Base-by-base conservation (phyloP, 2,888 invertebrate genomes). In the Amphipyra berbera region DNA sequence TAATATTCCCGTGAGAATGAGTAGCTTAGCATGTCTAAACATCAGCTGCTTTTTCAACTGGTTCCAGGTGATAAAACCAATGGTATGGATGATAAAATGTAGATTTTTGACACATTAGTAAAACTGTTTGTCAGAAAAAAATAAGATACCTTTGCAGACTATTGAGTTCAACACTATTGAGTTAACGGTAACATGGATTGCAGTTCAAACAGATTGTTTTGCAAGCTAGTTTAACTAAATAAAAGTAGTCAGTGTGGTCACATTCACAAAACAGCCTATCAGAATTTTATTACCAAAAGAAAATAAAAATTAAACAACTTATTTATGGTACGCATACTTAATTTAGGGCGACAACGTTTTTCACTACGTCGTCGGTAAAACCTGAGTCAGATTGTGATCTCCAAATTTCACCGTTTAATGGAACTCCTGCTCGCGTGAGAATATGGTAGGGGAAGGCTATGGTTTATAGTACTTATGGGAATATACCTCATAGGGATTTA, bases 331-430 rank as follows among this genome's bases (percentile, higher is more conserved):
- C 76, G 79, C 73, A 52, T 56, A 33, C 47, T 44, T 47, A 54
- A 59, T 53, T 55, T 52, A 37, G 41, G 58, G 57, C 60, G 62
- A 62, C 65, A 61, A 73, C 52, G 53, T 73, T 71, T 70, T 72
- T 68, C 64, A 73, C 46, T 64, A 52, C 56, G 61, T 60, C 30
- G 30, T 30, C 30, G 56, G 61, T 65, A 41, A 59, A 68, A 68
- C 45, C 41, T 21, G 41, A 14, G 55, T 41, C 44, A 79, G 87
- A 86, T 87, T 81, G 70, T 56, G 68, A 87, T 86, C 86, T 73
- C 61, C 73, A 64, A 81, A 83, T 82, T 75, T 63, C 67, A 69
- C 72, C 69, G 73, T 67, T 76, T 78, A 79, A 82, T 81, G 75
- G 70, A 73, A 64, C 58, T 71, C 27, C 41, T 52, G 46, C 44